A percentile compares a stretch with the other conserved stretches of the same genome.
These are phyloP conservation scores for Zootermopsis nevadensis DNA, from an alignment of 2,888 invertebrate species.

Conservation along the genomic window DNA sequence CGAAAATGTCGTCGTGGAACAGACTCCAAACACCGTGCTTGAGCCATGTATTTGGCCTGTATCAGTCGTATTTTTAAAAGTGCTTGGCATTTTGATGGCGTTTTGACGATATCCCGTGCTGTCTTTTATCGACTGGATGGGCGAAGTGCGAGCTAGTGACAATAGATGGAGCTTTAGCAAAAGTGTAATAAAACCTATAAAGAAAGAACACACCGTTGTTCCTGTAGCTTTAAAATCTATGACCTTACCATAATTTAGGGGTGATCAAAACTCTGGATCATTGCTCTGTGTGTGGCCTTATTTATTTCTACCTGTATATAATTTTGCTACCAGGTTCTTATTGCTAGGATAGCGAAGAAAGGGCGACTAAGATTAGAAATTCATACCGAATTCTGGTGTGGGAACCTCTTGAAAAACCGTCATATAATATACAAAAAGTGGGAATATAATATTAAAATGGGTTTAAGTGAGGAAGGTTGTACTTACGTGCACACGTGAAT, in stretches of 20 bases:
- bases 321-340: too few relatives aligned
- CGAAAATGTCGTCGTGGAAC: slow-evolving; percentile 9
- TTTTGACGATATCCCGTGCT: slow-evolving; percentile 31
- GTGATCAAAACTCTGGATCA: background rate
- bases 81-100: slow-evolving; percentile 35
- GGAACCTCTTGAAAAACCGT: too few relatives aligned
- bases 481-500: too few relatives aligned
- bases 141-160: slow-evolving; percentile 23
- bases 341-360: too few relatives aligned
- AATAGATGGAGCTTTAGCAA: slow-evolving; percentile 37
- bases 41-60: background rate
- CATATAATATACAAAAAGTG: too few relatives aligned
- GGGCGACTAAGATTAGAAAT: too few relatives aligned
- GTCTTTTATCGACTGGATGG: slow-evolving; percentile 29
- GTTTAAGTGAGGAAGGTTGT: too few relatives aligned
- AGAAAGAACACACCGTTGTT: slow-evolving; percentile 16
- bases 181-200: slow-evolving; percentile 26
- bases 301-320: too few relatives aligned
- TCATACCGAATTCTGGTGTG: too few relatives aligned
- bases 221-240: background rate
- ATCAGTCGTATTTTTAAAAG: slow-evolving; percentile 20
- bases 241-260: slow-evolving; percentile 23
- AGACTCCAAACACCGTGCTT: slow-evolving; percentile 6
- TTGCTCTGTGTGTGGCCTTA: background rate
- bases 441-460: too few relatives aligned